Evolutionary conservation across 2,797 vertebrate species (phyloP).

Genomic region (Heteromormyrus szaboi): DNA sequence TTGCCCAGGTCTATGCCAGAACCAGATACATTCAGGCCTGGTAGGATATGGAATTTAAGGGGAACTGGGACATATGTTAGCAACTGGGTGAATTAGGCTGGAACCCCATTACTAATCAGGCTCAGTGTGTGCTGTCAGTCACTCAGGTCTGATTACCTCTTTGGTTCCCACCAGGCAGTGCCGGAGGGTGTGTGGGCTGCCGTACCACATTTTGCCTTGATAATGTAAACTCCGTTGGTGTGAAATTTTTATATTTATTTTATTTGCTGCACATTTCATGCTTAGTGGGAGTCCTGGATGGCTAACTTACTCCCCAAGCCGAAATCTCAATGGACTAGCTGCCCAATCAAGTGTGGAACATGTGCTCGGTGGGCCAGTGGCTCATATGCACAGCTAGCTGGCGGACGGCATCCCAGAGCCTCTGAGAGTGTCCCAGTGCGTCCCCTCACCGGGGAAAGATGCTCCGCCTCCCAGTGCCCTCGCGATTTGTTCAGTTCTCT

Average conservation of each 20-base stretch:
- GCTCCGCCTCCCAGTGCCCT: neutral
- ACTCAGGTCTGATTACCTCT: neutral
- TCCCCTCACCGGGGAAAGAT: neutral
- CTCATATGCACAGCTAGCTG: neutral
- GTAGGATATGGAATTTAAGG: neutral
- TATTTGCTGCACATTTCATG: neutral
- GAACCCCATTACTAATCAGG: neutral
- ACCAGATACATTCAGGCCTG: neutral
- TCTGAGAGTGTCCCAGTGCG: neutral
- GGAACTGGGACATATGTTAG: neutral
- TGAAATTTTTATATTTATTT: neutral
- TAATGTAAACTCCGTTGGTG: neutral
- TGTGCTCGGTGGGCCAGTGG: neutral
- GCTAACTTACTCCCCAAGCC: neutral
- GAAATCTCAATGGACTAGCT: neutral
- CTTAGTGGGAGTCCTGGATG: neutral
- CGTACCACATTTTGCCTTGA: neutral
- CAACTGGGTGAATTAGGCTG: neutral
- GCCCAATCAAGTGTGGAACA: neutral
- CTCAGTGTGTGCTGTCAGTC: neutral
- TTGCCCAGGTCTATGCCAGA: neutral
- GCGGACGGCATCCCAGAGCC: neutral
- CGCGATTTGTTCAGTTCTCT: neutral
- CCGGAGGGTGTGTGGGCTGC: neutral
- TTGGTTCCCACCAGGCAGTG: neutral